Evolutionary conservation across 1,140 invertebrate genomes (phyloP).

Genomic region (Zeugodacus cucurbitae): DNA sequence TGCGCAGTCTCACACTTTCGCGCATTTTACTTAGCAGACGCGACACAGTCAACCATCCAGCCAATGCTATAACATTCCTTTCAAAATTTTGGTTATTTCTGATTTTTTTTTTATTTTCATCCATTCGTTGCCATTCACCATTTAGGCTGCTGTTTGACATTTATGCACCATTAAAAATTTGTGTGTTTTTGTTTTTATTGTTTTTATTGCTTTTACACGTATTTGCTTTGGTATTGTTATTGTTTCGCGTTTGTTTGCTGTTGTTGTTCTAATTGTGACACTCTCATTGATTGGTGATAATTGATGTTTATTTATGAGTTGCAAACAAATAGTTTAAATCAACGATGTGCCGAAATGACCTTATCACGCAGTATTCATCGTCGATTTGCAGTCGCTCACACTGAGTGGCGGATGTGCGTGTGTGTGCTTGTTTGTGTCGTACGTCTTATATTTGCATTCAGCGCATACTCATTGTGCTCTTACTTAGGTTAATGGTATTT

Average conservation of each 20-base stretch:
- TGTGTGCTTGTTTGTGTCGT: too few relatives aligned
- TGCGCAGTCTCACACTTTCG: slow-evolving; percentile 30
- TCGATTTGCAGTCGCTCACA: not conserved
- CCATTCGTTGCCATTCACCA: slow-evolving; percentile 2
- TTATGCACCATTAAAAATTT: not conserved
- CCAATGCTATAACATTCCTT: slow-evolving; percentile 13
- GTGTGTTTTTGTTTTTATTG: not conserved
- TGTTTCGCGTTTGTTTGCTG: not conserved
- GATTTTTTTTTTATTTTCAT: not conserved
- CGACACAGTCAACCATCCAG: not conserved
- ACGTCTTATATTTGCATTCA: not conserved
- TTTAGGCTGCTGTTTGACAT: slow-evolving; percentile 12
- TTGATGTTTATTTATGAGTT: slow-evolving; percentile 34
- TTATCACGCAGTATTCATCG: not conserved
- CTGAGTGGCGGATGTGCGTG: not conserved
- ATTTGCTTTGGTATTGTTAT: not conserved
- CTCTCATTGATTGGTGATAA: not conserved
- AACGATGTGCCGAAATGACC: not conserved
- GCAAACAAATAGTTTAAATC: slow-evolving; percentile 11
- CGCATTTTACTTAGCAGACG: not conserved
- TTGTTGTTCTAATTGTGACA: slow-evolving; percentile 28
- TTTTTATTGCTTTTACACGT: not conserved
- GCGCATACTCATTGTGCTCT: too few relatives aligned
- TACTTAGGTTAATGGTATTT: too few relatives aligned
- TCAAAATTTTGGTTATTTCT: slow-evolving; percentile 6